Evolutionary conservation across 2,888 invertebrate species (phyloP).

Genomic region (Dermolepida albohirtum): DNA sequence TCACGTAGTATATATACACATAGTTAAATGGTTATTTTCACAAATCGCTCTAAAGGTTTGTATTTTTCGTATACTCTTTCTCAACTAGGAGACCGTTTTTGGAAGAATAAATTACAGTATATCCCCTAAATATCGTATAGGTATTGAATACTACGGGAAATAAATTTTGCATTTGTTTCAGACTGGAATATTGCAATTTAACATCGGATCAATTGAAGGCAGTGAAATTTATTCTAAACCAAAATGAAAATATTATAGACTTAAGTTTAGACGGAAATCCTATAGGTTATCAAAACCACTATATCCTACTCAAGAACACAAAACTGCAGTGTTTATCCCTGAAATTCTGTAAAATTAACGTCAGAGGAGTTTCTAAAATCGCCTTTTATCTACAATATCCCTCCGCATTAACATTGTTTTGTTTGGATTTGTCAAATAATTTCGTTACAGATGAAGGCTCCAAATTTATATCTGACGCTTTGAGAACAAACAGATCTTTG

Average conservation of each 20-base stretch:
- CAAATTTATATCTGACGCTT: conserved; percentile 54
- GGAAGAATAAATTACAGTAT: too few relatives aligned
- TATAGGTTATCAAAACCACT: conserved; percentile 57
- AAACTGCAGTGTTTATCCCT: conserved; percentile 56
- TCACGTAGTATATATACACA: too few relatives aligned
- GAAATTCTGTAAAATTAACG: conserved; percentile 58
- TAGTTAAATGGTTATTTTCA: too few relatives aligned
- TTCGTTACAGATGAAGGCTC: conserved; percentile 58
- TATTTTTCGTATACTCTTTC: too few relatives aligned
- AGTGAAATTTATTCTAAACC: conserved; percentile 53
- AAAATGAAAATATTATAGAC: conserved; percentile 54
- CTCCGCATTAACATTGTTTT: conserved; percentile 52
- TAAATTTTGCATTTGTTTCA: conserved; percentile 43
- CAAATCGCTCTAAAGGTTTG: too few relatives aligned
- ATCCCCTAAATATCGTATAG: too few relatives aligned
- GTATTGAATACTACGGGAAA: too few relatives aligned
- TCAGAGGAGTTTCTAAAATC: conserved; percentile 55
- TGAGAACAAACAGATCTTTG: conserved; percentile 58
- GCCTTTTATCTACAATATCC: conserved; percentile 52
- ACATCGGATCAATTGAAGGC: conserved; percentile 55
- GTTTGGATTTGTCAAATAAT: conserved; percentile 62
- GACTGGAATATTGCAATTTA: conserved; percentile 59
- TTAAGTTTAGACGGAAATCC: conserved; percentile 61
- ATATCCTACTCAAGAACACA: conserved; percentile 54
- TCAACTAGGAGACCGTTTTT: too few relatives aligned